A percentile compares a stretch with the other conserved stretches of the same genome.
Evolutionary conservation across 2,797 vertebrate species (phyloP).

Genomic region (Sebastes trivittatus): DNA sequence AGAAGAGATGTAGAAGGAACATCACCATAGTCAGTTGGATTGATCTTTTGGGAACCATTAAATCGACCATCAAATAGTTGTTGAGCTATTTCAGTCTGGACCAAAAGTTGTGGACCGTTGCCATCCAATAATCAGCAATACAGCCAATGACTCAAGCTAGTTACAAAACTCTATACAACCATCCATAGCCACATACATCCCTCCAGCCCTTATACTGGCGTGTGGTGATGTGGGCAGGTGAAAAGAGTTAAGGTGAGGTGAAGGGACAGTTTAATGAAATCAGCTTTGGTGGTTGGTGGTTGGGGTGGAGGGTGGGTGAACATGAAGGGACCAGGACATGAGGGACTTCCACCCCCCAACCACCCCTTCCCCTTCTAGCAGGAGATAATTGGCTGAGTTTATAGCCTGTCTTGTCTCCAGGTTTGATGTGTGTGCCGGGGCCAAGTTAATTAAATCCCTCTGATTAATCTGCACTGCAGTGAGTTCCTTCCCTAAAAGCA

Average conservation of each 20-base stretch:
- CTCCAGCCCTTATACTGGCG: background rate
- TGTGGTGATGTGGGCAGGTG: background rate
- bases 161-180: background rate
- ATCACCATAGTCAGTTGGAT: background rate
- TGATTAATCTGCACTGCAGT: slow-evolving; percentile 84
- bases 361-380: slow-evolving; percentile 22
- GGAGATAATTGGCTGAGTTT: slow-evolving; percentile 83
- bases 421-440: slow-evolving; percentile 78
- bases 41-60: background rate
- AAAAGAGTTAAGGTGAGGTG: background rate
- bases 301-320: slow-evolving; percentile 7
- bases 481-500: slow-evolving; percentile 65
- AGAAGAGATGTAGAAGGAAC: background rate
- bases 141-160: background rate
- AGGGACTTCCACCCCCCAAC: background rate
- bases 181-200: background rate
- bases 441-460: slow-evolving; percentile 85
- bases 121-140: background rate
- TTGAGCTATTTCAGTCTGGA: background rate
- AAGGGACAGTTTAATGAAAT: slow-evolving; percentile 18
- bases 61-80: background rate
- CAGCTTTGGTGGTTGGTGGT: background rate
- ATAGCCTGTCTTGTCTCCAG: slow-evolving; percentile 81
- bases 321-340: slow-evolving; percentile 20
- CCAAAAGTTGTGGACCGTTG: background rate